A percentile compares a stretch with the other conserved stretches of the same genome.
Evolutionary conservation across 2,113 vertebrate genomes (phyloP).

Genomic region (Rhizomys pruinosus): DNA sequence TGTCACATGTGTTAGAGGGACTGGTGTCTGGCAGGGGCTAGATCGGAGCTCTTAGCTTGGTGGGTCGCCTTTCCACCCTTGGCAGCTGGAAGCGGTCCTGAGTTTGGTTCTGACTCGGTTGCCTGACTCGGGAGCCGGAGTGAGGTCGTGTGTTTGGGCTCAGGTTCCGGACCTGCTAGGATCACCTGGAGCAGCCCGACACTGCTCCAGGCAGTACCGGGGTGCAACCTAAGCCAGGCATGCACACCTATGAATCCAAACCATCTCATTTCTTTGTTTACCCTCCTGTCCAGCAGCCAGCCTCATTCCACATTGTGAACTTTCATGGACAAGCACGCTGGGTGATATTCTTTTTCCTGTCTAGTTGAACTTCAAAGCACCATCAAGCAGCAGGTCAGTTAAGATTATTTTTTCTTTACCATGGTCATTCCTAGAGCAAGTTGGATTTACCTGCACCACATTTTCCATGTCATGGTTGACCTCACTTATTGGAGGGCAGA

Average conservation of each 20-base stretch:
- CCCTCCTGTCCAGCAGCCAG: background rate
- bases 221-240: too few relatives aligned
- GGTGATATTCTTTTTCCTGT: conserved; percentile 8
- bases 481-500: conserved; percentile 64
- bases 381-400: background rate
- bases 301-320: background rate
- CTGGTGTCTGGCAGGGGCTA: too few relatives aligned
- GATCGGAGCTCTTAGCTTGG: too few relatives aligned
- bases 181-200: too few relatives aligned
- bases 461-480: conserved; percentile 64
- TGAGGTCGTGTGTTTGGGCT: too few relatives aligned
- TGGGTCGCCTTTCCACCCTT: too few relatives aligned
- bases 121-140: too few relatives aligned
- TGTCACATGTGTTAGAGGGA: background rate
- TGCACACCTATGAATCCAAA: conserved; percentile 8
- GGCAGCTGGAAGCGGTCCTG: too few relatives aligned
- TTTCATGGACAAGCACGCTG: conserved; percentile 34
- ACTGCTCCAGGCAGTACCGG: too few relatives aligned
- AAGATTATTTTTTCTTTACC: background rate
- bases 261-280: background rate
- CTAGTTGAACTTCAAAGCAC: background rate
- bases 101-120: too few relatives aligned
- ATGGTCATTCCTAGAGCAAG: background rate
- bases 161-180: too few relatives aligned
- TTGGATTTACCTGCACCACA: conserved; percentile 62